Conservation (phyloP, 2,797 vertebrate genomes). For the Alexandromys oeconomus region DNA sequence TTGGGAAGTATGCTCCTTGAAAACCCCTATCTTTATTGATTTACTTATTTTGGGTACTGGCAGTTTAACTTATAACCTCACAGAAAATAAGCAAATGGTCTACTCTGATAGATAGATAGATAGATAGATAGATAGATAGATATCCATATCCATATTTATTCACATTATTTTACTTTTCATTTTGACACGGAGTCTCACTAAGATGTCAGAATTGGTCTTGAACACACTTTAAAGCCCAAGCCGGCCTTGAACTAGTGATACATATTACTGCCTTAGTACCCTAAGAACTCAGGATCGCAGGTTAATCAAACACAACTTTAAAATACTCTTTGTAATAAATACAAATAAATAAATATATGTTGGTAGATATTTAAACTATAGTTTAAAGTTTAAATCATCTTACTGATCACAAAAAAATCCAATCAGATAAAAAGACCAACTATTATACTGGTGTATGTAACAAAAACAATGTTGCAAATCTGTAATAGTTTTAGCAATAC, state of each 20-base stretch:
- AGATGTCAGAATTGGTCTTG: neutral
- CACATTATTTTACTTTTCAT: neutral
- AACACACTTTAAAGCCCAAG: neutral
- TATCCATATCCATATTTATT: neutral
- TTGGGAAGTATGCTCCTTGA: neutral
- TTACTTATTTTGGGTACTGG: neutral
- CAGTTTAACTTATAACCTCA: neutral
- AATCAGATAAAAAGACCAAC: neutral
- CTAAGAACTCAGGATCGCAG: neutral
- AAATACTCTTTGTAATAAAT: neutral
- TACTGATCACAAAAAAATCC: slow-evolving; percentile 25
- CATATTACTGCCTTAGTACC: neutral
- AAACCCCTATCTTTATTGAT: neutral
- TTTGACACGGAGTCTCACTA: neutral
- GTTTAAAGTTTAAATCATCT: neutral
- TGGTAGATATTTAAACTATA: neutral
- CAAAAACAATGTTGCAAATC: neutral
- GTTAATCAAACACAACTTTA: neutral
- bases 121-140: neutral
- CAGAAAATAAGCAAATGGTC: neutral
- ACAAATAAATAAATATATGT: neutral
- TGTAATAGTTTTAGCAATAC: neutral
- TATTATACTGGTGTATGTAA: neutral
- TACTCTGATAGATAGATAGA: too few relatives aligned
- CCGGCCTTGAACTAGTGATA: neutral